Percentiles rank a stretch among this genome's conserved stretches.
These are phyloP conservation scores for Cheilosia soror DNA, from an alignment of 2,888 invertebrate species.

Conservation along the genomic window DNA sequence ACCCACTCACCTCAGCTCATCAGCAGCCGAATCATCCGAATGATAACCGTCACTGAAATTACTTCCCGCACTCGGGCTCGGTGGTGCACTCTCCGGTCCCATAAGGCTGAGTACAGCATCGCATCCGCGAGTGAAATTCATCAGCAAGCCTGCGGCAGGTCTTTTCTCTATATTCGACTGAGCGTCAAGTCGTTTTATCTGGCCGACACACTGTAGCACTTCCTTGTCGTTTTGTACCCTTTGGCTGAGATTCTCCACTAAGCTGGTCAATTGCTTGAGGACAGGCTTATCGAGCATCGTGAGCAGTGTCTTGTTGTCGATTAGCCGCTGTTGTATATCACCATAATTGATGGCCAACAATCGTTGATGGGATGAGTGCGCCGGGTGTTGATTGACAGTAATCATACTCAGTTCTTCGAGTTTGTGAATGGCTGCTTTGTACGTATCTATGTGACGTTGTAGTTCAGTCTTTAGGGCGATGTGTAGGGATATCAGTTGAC, in stretches of 20 bases:
- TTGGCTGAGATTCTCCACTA: conserved; percentile 89
- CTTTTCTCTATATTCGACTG: conserved; percentile 87
- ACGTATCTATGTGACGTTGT: conserved; percentile 92
- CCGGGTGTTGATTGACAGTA: conserved; percentile 89
- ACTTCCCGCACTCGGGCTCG: conserved; percentile 84
- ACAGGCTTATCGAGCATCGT: conserved; percentile 93
- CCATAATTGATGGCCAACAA: conserved; percentile 92
- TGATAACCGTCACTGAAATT: conserved; percentile 93
- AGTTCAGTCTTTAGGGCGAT: conserved; percentile 93
- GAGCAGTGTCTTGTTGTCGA: conserved; percentile 95
- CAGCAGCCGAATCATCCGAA: conserved; percentile 87
- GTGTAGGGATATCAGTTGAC: conserved; percentile 90
- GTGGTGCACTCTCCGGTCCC: conserved; percentile 84
- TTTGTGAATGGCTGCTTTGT: conserved; percentile 94
- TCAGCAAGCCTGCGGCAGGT: conserved; percentile 88
- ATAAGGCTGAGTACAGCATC: conserved; percentile 91
- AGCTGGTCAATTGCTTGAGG: conserved; percentile 89
- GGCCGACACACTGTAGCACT: conserved; percentile 89
- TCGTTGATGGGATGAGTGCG: conserved; percentile 94
- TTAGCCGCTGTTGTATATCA: conserved; percentile 94
- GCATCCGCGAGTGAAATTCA: conserved; percentile 91
- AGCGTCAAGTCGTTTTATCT: conserved; percentile 87
- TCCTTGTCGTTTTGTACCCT: conserved; percentile 96
- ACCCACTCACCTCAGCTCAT: conserved; percentile 81
- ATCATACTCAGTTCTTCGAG: conserved; percentile 89